Base-by-base conservation (phyloP, 2,888 invertebrate species). In the Drosophila tripunctata region DNA sequence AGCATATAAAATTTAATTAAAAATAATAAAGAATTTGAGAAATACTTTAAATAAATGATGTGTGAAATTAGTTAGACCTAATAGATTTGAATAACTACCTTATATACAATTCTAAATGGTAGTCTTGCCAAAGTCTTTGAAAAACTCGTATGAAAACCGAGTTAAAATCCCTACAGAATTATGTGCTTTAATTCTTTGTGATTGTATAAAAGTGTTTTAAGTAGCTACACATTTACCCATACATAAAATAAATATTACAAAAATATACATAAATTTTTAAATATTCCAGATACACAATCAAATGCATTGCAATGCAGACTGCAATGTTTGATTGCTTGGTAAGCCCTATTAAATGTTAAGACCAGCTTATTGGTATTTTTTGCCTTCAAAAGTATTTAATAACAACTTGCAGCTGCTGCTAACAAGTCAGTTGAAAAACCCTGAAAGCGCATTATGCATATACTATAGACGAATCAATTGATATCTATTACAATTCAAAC, bases 401-500 rank as follows among this genome's bases (percentile, higher is more conserved):
- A 27, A 24, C 17, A 51, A 27, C 19, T 7, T 41, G 41, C 40
- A 41, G 41, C 21, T n/a, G n/a, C n/a, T n/a, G n/a, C n/a, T n/a
- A 41, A 8, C 14, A 12, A 12, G 14, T 15, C 30, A 17, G 24
- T 17, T n/a, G 12, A 21, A 57, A 58, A 67, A 19, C 75, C 61
- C 58, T 67, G 75, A 56, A 27, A 48, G 24, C 58, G 47, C 31
- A 51, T 61, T 67, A 63, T 70, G 52, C 56, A 41, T 41, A 45
- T 50, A 41, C 51, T 17, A 33, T 44, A 22, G 6, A 17, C 40
- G 17, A 47, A 60, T 27, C 40, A 55, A 72, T 62, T 58, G 47
- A 66, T 69, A 69, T 51, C 69, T 69, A 66, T 69, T 67, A 31
- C 74, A 31, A 67, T 55, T 67, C 43, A 52, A 47, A 48, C 45